Conservation (phyloP, 1,140 invertebrate genomes). For the Frieseomelitta varia region DNA sequence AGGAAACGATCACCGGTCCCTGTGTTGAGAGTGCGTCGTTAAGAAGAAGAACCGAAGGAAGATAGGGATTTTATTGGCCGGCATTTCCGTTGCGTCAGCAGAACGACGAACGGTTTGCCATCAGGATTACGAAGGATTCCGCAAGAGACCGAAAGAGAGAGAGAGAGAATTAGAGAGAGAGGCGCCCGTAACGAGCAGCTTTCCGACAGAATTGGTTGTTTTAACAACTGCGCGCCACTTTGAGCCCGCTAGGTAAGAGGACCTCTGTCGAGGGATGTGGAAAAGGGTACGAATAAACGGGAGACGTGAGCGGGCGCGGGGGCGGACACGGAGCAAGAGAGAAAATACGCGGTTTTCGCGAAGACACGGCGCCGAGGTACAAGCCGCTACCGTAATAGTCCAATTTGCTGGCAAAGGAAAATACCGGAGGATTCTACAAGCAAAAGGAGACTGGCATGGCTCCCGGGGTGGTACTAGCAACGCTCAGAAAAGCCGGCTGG, state of each 20-base stretch:
- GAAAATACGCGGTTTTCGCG: slow-evolving; percentile 62
- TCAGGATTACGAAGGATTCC: slow-evolving; percentile 55
- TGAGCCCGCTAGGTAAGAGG: slow-evolving; percentile 54
- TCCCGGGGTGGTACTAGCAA: slow-evolving; percentile 26
- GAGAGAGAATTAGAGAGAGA: slow-evolving; percentile 34
- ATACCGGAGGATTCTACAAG: slow-evolving; percentile 71
- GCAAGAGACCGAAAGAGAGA: slow-evolving; percentile 22
- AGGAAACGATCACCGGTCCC: not conserved
- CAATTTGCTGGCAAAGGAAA: slow-evolving; percentile 77
- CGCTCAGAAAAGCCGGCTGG: slow-evolving; percentile 58
- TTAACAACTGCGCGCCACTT: slow-evolving; percentile 69
- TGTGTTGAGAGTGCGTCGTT: not conserved
- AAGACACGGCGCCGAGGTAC: slow-evolving; percentile 60
- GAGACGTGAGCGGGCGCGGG: not conserved
- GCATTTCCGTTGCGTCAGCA: slow-evolving; percentile 42
- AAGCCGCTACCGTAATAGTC: slow-evolving; percentile 74
- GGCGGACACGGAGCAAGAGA: not conserved
- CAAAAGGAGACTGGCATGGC: slow-evolving; percentile 58
- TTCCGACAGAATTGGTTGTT: slow-evolving; percentile 70
- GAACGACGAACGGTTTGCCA: slow-evolving; percentile 46
- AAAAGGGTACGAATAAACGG: not conserved
- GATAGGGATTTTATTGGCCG: slow-evolving; percentile 40
- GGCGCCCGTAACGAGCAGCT: slow-evolving; percentile 57
- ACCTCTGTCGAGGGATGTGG: slow-evolving; percentile 21
- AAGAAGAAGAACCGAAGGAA: not conserved